A percentile compares a stretch with the other conserved stretches of the same genome.
Evolutionary conservation across 1,140 invertebrate species (phyloP).

Genomic region (Sycobia sp.): DNA sequence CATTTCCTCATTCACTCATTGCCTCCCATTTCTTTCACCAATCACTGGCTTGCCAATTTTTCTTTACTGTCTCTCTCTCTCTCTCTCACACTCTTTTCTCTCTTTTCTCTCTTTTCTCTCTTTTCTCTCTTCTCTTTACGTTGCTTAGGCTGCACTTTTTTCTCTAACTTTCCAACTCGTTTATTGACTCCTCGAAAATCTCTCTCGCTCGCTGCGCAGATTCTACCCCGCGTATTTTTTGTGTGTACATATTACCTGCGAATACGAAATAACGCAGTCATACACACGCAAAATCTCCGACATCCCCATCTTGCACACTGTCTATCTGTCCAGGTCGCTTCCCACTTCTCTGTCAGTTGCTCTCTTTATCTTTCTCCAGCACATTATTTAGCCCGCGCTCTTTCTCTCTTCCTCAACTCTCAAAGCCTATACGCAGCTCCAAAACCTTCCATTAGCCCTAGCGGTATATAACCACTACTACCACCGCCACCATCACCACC

Average conservation of each 20-base stretch:
- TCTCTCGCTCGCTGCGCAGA: constrained; percentile 22
- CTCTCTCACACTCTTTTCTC: constrained; percentile 17
- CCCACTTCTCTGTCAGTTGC: neutral
- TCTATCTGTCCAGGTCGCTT: neutral
- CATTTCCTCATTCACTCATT: constrained; percentile 32
- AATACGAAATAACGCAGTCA: constrained; percentile 49
- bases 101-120: constrained; percentile 26
- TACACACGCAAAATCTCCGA: constrained; percentile 42
- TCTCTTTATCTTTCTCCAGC: neutral
- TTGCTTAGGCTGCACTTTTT: constrained; percentile 55
- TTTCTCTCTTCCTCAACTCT: neutral
- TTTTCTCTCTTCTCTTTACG: constrained; percentile 31
- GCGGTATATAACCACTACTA: constrained; percentile 14
- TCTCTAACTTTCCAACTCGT: constrained; percentile 40
- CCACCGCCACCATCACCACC: constrained; percentile 9
- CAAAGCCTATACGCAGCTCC: constrained; percentile 16
- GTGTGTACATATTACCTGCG: constrained; percentile 44
- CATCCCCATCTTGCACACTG: neutral
- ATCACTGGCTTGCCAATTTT: constrained; percentile 18
- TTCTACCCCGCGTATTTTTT: constrained; percentile 37
- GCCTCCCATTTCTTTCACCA: constrained; percentile 16
- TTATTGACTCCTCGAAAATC: constrained; percentile 9
- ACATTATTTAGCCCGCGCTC: no score
- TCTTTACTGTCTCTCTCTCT: constrained; percentile 11
- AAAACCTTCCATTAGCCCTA: constrained; percentile 21